Conservation (phyloP, 2,888 invertebrate species). For the Cancer borealis region DNA sequence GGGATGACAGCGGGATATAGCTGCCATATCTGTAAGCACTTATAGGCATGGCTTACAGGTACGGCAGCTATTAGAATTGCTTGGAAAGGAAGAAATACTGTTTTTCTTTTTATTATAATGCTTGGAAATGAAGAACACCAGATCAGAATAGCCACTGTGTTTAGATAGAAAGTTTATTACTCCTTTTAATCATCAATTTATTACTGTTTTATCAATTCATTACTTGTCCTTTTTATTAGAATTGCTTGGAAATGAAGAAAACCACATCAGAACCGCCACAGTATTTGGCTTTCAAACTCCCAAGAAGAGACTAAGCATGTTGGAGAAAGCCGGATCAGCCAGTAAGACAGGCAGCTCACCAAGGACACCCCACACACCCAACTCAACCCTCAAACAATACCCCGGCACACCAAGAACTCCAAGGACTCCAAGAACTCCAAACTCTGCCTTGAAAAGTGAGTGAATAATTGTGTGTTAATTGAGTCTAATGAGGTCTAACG, state of each 20-base stretch:
- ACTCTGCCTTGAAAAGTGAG: constrained; percentile 39
- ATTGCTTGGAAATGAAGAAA: constrained; percentile 60
- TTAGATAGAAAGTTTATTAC: not conserved
- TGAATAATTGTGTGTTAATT: not conserved
- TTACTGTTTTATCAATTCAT: not conserved
- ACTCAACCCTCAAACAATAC: not conserved
- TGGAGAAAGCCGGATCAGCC: constrained; percentile 61
- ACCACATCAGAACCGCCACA: constrained; percentile 4
- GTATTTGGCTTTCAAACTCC: constrained; percentile 67
- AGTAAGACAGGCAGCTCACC: constrained; percentile 46
- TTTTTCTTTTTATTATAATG: no score
- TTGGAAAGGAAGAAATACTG: no score
- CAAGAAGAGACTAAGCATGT: constrained; percentile 62
- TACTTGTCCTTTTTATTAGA: constrained; percentile 48
- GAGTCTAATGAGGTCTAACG: not conserved
- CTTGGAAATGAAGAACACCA: not conserved
- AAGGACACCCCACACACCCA: constrained; percentile 59
- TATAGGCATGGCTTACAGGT: no score
- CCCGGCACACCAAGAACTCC: constrained; percentile 32
- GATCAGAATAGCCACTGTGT: not conserved
- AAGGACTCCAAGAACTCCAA: constrained; percentile 53
- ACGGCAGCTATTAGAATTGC: no score
- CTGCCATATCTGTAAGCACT: no score
- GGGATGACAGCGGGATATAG: no score
- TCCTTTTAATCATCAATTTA: not conserved